Conservation (phyloP, 2,888 invertebrate species). For the Thecophora atra region DNA sequence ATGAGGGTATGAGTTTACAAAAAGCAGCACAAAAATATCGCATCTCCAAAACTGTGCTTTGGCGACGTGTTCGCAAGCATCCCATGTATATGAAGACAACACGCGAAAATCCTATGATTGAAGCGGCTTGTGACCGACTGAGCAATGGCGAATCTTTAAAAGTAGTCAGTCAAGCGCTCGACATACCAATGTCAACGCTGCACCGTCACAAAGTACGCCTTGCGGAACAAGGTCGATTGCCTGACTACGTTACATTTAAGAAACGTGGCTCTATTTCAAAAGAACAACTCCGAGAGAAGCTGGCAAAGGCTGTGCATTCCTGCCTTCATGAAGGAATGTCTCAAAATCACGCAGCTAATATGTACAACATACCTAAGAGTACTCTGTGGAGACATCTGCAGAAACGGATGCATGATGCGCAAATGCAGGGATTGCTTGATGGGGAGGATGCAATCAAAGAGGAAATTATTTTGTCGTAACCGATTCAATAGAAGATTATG, state of each 20-base stretch:
- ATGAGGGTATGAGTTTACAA: constrained; percentile 61
- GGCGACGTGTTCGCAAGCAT: constrained; percentile 63
- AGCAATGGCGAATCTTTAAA: constrained; percentile 63
- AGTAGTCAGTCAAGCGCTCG: constrained; percentile 62
- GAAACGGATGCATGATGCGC: constrained; percentile 53
- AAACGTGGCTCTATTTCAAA: constrained; percentile 62
- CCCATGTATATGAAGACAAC: constrained; percentile 61
- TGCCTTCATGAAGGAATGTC: constrained; percentile 64
- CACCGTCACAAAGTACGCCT: constrained; percentile 64
- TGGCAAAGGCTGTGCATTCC: constrained; percentile 62
- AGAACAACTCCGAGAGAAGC: constrained; percentile 60
- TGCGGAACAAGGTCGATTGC: constrained; percentile 61
- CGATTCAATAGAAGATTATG: neutral
- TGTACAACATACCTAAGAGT: constrained; percentile 65
- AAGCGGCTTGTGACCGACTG: constrained; percentile 60
- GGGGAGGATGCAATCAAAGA: constrained; percentile 49
- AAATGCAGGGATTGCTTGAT: constrained; percentile 45
- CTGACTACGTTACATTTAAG: constrained; percentile 60
- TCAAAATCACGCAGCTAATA: constrained; percentile 64
- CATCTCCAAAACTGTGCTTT: constrained; percentile 64
- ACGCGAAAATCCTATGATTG: constrained; percentile 60
- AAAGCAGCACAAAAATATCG: constrained; percentile 63
- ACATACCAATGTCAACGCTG: constrained; percentile 66
- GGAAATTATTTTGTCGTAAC: constrained; percentile 51
- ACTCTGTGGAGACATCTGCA: constrained; percentile 65